A percentile compares a stretch with the other conserved stretches of the same genome.
Conservation (phyloP, 2,113 vertebrate genomes). For the Peucedramus taeniatus region DNA sequence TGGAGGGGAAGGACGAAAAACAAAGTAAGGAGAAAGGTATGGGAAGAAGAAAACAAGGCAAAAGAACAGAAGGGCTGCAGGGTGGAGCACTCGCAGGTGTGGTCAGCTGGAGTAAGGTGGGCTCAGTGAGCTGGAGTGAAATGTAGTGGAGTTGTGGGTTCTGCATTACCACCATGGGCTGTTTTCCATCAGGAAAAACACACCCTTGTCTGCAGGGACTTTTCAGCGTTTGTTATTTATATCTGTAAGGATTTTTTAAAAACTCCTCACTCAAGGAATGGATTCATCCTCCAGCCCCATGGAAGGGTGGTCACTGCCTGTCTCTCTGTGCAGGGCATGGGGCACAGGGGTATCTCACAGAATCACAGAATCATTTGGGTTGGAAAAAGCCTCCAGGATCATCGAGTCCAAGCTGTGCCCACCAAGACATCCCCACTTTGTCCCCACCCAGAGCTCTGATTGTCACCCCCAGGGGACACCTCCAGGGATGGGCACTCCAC, state of each 20-base stretch:
- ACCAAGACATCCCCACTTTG: not conserved
- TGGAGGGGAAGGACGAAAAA: not conserved
- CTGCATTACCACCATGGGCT: fast-evolving
- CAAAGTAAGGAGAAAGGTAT: not conserved
- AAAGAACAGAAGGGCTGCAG: not conserved
- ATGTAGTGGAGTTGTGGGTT: no score
- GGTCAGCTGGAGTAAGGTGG: not conserved
- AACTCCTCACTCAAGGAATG: not conserved
- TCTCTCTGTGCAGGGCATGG: fast-evolving
- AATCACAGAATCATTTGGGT: not conserved
- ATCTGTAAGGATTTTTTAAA: not conserved
- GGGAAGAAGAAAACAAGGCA: not conserved
- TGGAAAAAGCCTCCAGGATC: not conserved
- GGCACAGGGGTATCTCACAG: not conserved
- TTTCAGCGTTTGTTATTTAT: not conserved
- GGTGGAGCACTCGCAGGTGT: fast-evolving
- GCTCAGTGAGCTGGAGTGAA: not conserved
- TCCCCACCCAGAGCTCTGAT: not conserved
- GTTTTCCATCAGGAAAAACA: not conserved
- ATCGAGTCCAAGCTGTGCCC: fast-evolving
- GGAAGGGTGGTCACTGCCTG: not conserved
- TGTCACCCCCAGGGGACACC: not conserved
- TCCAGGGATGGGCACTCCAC: not conserved
- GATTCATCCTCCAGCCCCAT: fast-evolving
- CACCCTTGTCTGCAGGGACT: not conserved